Evolutionary conservation across 2,888 invertebrate genomes (phyloP), one percentile per base, ranked within the genome.

Genomic region (Chromoteleia sp.): DNA sequence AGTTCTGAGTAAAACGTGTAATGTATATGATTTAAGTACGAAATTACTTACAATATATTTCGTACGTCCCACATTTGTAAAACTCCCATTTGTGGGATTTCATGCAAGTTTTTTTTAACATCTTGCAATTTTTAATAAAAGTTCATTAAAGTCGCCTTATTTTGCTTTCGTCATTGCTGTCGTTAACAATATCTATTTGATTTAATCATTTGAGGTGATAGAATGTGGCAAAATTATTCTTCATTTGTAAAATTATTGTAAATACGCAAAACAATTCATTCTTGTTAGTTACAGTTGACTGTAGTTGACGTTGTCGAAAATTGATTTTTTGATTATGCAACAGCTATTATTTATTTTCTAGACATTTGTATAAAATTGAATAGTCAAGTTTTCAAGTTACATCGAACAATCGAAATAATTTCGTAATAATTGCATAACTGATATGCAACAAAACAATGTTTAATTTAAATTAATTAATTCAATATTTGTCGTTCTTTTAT

Each of bases 321-420:
- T 50, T 36, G 36, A 50, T n/a, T 43, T 56, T 21, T 45, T 43
- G 54, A 56, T 68, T 68, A 56, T 56, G 68, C 33, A 70, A 45
- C 58, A 48, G 54, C 54, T 68, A 70, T 70, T 70, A 70, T 45
- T 58, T 45, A 70, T 70, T 21, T 58, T 58, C 15, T 21, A 70
- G 21, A n/a, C 45, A 58, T 70, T 45, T 67, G 17, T 48, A 41
- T 54, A 54, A 70, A 36, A 45, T 68, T 56, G 68, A 6, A 43
- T 17, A 12, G 41, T n/a, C 41, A 63, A 54, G 25, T 68, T 68
- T 10, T 41, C 68, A 33, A 41, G 45, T 30, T 19, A 6, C 14
- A 19, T 43, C 17, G 30, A 56, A 56, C 30, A 68, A 36, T 50
- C 10, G 6, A 2, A 52, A 29, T 39, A 39, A 50, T 39, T 52